These are phyloP conservation scores for Ginglymostoma cirratum DNA, from an alignment of 2,113 vertebrate species.

Conservation along the genomic window DNA sequence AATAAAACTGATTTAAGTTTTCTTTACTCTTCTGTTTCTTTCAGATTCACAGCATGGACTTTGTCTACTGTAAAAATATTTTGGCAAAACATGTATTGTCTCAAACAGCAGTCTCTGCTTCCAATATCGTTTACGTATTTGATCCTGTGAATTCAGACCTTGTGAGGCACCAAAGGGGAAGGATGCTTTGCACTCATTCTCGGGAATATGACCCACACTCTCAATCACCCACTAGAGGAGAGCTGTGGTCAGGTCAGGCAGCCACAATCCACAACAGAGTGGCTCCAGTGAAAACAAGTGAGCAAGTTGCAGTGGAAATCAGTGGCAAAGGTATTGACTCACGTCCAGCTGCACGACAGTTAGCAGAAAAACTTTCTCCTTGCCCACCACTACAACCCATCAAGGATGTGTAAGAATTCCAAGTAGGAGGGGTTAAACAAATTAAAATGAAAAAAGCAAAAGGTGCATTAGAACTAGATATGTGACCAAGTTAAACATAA, in stretches of 20 bases:
- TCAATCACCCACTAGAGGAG: constrained; percentile 21
- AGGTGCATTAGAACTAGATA: neutral
- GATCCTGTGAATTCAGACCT: constrained; percentile 42
- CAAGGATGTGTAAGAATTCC: constrained; percentile 37
- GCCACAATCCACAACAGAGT: neutral
- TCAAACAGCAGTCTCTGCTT: constrained; percentile 49
- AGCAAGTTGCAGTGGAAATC: neutral
- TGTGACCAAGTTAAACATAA: neutral
- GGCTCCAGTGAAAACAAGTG: neutral
- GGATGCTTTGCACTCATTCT: constrained; percentile 34
- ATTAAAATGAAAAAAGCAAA: neutral
- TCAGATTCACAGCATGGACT: constrained; percentile 54
- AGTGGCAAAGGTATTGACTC: neutral
- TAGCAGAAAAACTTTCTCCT: constrained; percentile 42
- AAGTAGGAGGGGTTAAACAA: neutral
- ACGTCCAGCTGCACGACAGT: neutral
- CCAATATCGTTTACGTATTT: constrained; percentile 54
- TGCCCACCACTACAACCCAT: constrained; percentile 56
- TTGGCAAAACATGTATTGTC: constrained; percentile 54
- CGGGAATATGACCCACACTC: neutral
- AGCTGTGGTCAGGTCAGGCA: neutral
- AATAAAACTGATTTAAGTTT: neutral
- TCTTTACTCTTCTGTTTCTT: neutral
- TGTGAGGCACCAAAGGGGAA: constrained; percentile 19
- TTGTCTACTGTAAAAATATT: constrained; percentile 61